A percentile compares a stretch with the other conserved stretches of the same genome.
phyloP scores from a whole-genome alignment of 2,113 vertebrate genomes.

The Morone chrysops region DNA sequence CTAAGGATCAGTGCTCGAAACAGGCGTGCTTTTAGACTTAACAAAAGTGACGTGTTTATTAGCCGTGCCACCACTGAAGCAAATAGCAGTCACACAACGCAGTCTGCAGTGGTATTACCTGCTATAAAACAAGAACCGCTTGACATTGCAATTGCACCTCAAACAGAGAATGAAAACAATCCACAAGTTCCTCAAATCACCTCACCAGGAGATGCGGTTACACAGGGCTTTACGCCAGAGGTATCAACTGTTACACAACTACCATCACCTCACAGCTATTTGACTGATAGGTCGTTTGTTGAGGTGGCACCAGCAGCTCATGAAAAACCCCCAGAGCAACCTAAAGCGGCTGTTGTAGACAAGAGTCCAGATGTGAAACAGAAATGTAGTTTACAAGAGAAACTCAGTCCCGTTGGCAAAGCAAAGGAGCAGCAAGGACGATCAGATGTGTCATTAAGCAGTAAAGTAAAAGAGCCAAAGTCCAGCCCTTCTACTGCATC shows the following conservation, averaged over 20 bases:
- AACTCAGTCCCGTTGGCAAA: conserved; percentile 55
- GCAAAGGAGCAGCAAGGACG: conserved; percentile 45
- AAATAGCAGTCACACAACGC: conserved; percentile 1
- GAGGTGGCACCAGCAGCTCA: conserved; percentile 38
- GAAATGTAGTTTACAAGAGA: conserved; percentile 53
- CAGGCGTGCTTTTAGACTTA: conserved; percentile 84
- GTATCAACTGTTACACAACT: conserved; percentile 72
- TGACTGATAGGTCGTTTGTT: conserved; percentile 39
- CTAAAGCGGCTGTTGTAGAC: conserved; percentile 10
- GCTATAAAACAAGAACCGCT: conserved; percentile 78
- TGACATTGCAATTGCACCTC: conserved; percentile 75
- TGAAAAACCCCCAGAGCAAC: conserved; percentile 46
- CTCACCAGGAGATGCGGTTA: conserved; percentile 33
- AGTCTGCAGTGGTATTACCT: conserved; percentile 15
- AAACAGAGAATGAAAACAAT: conserved; percentile 47
- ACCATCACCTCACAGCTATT: conserved; percentile 66
- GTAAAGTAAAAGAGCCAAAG: conserved; percentile 59
- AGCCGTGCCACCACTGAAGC: conserved; percentile 28
- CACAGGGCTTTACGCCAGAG: conserved; percentile 38
- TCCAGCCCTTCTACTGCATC: conserved; percentile 45
- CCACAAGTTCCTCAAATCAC: conserved; percentile 37
- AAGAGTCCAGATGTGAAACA: conserved; percentile 58
- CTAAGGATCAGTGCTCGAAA: conserved; percentile 86
- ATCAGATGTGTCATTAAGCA: conserved; percentile 27
- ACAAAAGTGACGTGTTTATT: conserved; percentile 32